These are phyloP conservation scores for Trissolcus japonicus DNA, from an alignment of 2,888 invertebrate genomes.

Conservation along the genomic window DNA sequence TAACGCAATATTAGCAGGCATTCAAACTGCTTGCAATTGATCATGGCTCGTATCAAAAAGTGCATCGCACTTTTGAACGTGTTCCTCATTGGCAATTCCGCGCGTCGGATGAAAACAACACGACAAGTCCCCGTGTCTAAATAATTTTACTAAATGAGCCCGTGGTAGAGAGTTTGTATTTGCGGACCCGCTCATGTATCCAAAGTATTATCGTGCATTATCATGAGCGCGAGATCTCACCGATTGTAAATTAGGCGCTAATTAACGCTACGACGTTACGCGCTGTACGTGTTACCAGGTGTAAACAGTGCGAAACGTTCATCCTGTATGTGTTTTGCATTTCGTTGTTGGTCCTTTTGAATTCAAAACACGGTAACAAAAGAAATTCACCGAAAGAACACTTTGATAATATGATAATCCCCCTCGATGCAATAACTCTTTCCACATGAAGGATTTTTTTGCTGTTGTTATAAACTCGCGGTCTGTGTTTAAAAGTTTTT, in stretches of 20 bases:
- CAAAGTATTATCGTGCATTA: constrained; percentile 53
- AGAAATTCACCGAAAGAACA: no score
- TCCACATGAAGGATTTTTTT: no score
- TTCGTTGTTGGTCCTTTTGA: no score
- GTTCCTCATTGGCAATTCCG: neutral
- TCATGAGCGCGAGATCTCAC: constrained; percentile 43
- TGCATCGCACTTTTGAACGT: neutral
- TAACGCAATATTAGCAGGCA: no score
- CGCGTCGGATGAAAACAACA: constrained; percentile 29
- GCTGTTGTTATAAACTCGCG: no score
- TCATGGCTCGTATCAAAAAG: no score
- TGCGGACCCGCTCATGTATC: constrained; percentile 34
- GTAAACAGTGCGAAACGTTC: constrained; percentile 21
- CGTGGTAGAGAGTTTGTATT: constrained; percentile 17
- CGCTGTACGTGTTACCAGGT: constrained; percentile 18
- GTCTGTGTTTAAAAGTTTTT: no score
- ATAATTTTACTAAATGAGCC: constrained; percentile 46
- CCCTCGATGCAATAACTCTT: no score
- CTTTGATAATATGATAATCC: no score
- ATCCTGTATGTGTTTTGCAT: no score
- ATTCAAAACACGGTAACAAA: no score
- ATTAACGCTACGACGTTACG: constrained; percentile 38
- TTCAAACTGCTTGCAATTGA: no score
- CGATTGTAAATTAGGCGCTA: constrained; percentile 54
- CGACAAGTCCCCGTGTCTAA: constrained; percentile 20